Evolutionary conservation across 2,888 invertebrate species (phyloP), one percentile per base, ranked within the genome.

Genomic region (Pachycephus smyrnensis): DNA sequence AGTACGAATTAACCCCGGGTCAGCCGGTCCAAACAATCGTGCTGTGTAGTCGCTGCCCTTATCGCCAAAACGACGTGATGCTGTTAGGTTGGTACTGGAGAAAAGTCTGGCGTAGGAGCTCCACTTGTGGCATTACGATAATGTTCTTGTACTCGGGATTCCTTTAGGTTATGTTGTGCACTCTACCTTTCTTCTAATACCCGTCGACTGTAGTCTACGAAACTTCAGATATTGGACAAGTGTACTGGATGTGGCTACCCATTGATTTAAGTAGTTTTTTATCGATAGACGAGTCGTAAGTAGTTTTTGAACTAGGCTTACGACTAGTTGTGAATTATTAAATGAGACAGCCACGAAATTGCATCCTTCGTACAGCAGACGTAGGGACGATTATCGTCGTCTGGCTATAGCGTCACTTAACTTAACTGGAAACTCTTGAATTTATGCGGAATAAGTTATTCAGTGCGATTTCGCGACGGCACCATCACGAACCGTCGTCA

Each of bases 1-100:
- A 77, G 73, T 73, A 32, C 68, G 33, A 74, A 77, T 77, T 77
- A 77, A 77, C 77, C 77, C 68, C 36, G n/a, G 77, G 77, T 74
- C 77, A 77, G 69, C 73, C 74, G 68, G 73, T 11, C 68, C 69
- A 73, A 77, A 74, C 73, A 37, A 68, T 77, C 23, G 55, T 55
- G 23, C 55, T 55, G 55, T 55, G 55, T 55, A 55, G 55, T 55
- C 23, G 9, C 55, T 55, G 55, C 55, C 55, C 23, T 55, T 55
- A 55, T 55, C 55, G 55, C 55, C 55, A 55, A 55, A 30, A 35
- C 68, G 74, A 74, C 68, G 33, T 73, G 68, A 73, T 78, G 55
- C 11, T 33, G 31, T 71, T 69, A 15, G 37, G 55, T 30, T 73
- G 36, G 69, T 68, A 73, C n/a, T 55, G 73, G n/a, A 55, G 55